phyloP scores from a whole-genome alignment of 2,113 vertebrate species.

The Ia io region DNA sequence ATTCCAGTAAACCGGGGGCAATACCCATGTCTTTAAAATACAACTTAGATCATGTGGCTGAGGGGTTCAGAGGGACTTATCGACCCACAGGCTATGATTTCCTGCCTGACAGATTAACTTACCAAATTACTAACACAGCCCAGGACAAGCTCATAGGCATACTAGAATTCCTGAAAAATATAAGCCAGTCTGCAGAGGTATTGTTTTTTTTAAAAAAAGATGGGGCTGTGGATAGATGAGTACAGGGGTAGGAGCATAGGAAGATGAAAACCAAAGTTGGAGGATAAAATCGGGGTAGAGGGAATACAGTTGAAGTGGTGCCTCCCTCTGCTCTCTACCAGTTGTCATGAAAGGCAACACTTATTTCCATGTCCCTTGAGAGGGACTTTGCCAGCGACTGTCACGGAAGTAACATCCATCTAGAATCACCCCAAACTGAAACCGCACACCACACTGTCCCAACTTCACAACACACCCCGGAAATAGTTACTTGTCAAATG shows the following conservation, averaged over 20 bases:
- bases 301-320: neutral
- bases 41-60: conserved; percentile 13
- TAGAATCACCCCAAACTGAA: conserved; percentile 27
- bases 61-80: neutral
- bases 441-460: neutral
- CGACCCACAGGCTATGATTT: neutral
- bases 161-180: neutral
- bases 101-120: neutral
- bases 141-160: neutral
- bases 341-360: neutral
- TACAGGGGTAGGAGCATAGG: no score
- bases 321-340: neutral
- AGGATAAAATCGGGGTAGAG: neutral
- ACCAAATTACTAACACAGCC: neutral
- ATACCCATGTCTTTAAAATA: conserved; percentile 51
- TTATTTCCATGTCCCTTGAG: neutral
- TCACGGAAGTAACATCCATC: neutral
- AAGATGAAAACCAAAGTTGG: neutral
- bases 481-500: neutral
- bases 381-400: neutral
- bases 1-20: no score
- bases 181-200: neutral
- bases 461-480: neutral
- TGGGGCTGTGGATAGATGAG: neutral
- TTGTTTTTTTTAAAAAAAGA: no score